Percentiles rank a stretch among this genome's conserved stretches.
Evolutionary conservation across 1,140 invertebrate genomes (phyloP).

Genomic region (Sitophilus oryzae): DNA sequence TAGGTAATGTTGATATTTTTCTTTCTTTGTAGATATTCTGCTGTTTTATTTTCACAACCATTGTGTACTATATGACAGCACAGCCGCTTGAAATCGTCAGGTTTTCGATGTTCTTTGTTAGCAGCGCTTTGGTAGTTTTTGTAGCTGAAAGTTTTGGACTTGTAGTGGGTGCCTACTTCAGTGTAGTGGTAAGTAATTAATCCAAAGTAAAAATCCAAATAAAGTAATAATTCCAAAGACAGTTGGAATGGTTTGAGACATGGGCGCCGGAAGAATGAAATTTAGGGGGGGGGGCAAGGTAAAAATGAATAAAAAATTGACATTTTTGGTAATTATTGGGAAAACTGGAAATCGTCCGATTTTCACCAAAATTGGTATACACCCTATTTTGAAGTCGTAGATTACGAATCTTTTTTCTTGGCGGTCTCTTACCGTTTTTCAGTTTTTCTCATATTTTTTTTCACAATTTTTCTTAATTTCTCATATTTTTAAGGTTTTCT

Average conservation of each 20-base stretch:
- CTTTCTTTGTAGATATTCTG: conserved; percentile 52
- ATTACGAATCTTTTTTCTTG: too few relatives aligned
- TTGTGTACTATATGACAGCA: conserved; percentile 81
- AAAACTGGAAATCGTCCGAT: too few relatives aligned
- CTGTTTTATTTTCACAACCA: conserved; percentile 70
- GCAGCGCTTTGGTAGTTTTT: conserved; percentile 74
- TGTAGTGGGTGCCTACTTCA: conserved; percentile 78
- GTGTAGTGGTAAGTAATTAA: conserved; percentile 62
- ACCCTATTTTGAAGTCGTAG: too few relatives aligned
- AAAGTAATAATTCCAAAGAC: background rate
- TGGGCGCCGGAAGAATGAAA: too few relatives aligned
- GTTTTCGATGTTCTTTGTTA: conserved; percentile 76
- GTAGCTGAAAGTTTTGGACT: conserved; percentile 86
- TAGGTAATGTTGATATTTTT: too few relatives aligned
- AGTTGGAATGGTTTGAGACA: background rate
- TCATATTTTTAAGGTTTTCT: too few relatives aligned
- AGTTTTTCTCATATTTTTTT: too few relatives aligned
- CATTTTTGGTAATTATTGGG: too few relatives aligned
- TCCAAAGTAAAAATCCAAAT: background rate
- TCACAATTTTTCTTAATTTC: conserved; percentile 3
- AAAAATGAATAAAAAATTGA: too few relatives aligned
- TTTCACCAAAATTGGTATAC: too few relatives aligned
- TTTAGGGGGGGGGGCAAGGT: too few relatives aligned
- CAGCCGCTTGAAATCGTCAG: conserved; percentile 72
- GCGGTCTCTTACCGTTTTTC: too few relatives aligned